Evolutionary conservation across 2,888 invertebrate genomes (phyloP).

Genomic region (Mesoligia furuncula): DNA sequence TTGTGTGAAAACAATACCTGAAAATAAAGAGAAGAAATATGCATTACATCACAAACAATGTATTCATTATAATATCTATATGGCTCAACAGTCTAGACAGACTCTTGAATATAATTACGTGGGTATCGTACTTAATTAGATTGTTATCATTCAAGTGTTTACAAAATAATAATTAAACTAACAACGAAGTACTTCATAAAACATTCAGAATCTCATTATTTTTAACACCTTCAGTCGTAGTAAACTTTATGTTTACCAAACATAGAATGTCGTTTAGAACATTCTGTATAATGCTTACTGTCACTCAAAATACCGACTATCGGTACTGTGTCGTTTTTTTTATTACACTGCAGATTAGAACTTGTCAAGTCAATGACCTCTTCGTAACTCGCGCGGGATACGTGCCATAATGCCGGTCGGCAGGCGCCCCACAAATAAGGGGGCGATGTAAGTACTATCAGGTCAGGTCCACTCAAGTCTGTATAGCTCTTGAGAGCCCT

Average conservation of each 20-base stretch:
- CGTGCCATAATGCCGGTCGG: constrained; percentile 19
- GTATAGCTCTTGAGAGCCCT: constrained; percentile 1
- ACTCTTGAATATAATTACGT: neutral
- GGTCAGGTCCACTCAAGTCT: constrained; percentile 15
- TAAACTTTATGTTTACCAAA: neutral
- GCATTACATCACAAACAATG: constrained; percentile 3
- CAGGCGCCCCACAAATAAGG: constrained; percentile 13
- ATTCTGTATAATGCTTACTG: neutral
- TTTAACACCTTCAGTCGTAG: neutral
- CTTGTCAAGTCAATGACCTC: constrained; percentile 33
- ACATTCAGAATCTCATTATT: neutral
- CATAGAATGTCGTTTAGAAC: neutral
- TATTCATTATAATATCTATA: neutral
- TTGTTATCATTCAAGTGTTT: constrained; percentile 3
- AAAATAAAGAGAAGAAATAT: constrained; percentile 51
- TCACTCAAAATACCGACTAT: neutral
- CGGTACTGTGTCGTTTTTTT: neutral
- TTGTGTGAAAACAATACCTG: constrained; percentile 97
- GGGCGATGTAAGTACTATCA: constrained; percentile 26
- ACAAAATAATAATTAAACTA: neutral
- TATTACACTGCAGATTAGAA: constrained; percentile 16
- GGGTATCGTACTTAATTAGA: neutral
- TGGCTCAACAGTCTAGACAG: neutral
- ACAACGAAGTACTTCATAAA: neutral
- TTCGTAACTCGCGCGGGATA: constrained; percentile 36